Base-by-base conservation (phyloP, 2,113 vertebrate genomes). In the Apeltes quadracus region DNA sequence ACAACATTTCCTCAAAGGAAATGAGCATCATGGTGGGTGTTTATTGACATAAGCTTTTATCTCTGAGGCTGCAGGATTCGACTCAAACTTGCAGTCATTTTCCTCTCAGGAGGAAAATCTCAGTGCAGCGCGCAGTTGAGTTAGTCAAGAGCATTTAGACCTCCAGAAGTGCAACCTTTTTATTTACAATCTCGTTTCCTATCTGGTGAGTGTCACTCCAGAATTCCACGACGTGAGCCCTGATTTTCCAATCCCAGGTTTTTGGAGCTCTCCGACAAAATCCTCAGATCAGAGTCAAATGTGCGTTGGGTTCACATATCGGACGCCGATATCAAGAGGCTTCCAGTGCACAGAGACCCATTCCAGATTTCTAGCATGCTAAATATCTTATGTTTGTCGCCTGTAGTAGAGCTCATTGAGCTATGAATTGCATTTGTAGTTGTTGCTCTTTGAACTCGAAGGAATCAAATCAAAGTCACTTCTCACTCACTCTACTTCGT, bases 41-140 rank as follows among this genome's bases (percentile, higher is more conserved):
- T 13, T 36, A 27, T 48, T 66, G n/a, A 46, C 41, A 38, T 27
- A 18, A 39, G 32, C 27, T 61, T 41, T 41, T 65, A 23, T 58
- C 53, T 43, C 7, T 55, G 25, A 41, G 13, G 23, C 44, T 29
- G 56, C 46, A 61, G 57, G 34, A 72, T 34, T 62, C 63, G 20
- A 55, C 20, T 63, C 25, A 38, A 38, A 36, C 27, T 34, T 57
- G 48, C 7, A 38, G 38, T 23, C 0, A 16, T 57, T 41, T 32
- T 18, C 4, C 18, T 34, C 54, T 43, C 23, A 8, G 46, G 18
- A 14, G n/a, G n/a, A n/a, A n/a, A 2, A 9, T 13, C 18, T 32
- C 1, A 1, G 36, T 54, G 25, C 20, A 63, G 27, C 1, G 39
- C n/a, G 32, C 27, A 27, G 44, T 48, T n/a, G 46, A 48, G 51